Conservation (phyloP, 1,140 invertebrate genomes). For the Drosophila dunni region DNA sequence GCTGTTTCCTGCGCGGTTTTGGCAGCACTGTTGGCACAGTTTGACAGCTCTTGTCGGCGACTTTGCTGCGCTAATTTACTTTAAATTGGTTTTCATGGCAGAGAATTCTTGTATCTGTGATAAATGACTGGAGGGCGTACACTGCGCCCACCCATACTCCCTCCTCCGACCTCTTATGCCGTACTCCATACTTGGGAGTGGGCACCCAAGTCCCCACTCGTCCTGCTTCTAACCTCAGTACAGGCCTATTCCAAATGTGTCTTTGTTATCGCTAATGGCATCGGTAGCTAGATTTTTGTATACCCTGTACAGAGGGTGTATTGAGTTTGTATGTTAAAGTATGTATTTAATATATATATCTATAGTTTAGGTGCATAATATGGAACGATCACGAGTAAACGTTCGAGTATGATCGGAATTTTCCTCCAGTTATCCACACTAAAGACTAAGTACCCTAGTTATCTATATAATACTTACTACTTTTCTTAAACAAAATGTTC, state of each 20-base stretch:
- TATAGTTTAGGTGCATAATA: no score
- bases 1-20: slow-evolving; percentile 33
- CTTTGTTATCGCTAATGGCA: slow-evolving; percentile 67
- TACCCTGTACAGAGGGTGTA: not conserved
- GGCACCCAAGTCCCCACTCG: no score
- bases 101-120: slow-evolving; percentile 59
- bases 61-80: slow-evolving; percentile 72
- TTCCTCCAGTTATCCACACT: no score
- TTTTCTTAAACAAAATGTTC: no score
- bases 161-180: not conserved
- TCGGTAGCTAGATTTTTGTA: slow-evolving; percentile 34
- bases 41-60: slow-evolving; percentile 42
- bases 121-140: slow-evolving; percentile 59
- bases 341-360: no score
- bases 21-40: slow-evolving; percentile 42
- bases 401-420: no score
- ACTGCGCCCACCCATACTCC: not conserved
- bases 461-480: no score
- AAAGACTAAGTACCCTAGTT: no score
- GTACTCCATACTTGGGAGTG: not conserved
- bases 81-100: slow-evolving; percentile 75
- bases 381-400: no score
- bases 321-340: no score
- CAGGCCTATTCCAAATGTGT: slow-evolving; percentile 25
- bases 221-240: not conserved